phyloP scores from a whole-genome alignment of 2,113 vertebrate species.

The Mormyrus lacerda region DNA sequence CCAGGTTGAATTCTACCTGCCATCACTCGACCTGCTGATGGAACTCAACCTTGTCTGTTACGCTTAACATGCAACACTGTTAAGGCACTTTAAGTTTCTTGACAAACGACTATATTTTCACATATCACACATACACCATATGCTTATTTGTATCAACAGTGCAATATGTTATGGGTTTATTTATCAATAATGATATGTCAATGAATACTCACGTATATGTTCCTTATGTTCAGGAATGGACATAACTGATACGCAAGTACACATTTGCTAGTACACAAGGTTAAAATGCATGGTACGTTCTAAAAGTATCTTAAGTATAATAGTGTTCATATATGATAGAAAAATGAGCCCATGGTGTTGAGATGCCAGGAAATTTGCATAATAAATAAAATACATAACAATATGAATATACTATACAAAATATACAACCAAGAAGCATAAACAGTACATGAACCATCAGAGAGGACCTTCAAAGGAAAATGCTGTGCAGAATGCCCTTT shows the following conservation, averaged over 20 bases:
- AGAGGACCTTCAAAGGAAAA: neutral
- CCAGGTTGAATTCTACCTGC: neutral
- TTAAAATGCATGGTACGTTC: neutral
- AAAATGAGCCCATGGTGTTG: neutral
- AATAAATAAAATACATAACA: neutral
- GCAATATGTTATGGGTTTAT: neutral
- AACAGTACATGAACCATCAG: neutral
- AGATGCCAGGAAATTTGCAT: neutral
- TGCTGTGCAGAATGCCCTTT: neutral
- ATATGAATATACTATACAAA: neutral
- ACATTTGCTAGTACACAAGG: neutral
- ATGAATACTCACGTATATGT: neutral
- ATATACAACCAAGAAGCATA: neutral
- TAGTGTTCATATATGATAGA: neutral
- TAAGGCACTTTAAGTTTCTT: neutral
- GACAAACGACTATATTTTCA: neutral
- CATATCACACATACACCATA: neutral
- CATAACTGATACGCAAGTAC: neutral
- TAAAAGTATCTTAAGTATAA: neutral
- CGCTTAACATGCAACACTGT: too few species aligned
- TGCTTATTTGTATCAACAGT: neutral
- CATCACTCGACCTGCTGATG: neutral
- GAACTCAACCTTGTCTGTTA: neutral
- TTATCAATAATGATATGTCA: neutral
- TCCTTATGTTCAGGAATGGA: neutral